These are phyloP conservation scores for Ctenicera cuprea DNA, from an alignment of 2,888 invertebrate genomes.

Conservation along the genomic window DNA sequence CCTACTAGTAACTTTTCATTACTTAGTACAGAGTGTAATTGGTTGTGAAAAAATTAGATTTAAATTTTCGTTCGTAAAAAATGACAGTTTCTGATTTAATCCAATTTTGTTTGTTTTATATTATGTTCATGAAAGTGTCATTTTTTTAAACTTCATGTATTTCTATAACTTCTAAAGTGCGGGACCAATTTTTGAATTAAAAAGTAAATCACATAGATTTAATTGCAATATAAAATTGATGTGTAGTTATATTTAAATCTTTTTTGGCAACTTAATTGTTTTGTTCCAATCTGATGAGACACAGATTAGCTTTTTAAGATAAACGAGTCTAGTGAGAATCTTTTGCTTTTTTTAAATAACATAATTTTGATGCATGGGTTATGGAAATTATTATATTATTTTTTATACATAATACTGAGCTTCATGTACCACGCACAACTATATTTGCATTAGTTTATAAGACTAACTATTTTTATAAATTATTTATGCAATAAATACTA, in stretches of 20 bases:
- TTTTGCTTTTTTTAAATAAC: conserved; percentile 40
- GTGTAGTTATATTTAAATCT: background rate
- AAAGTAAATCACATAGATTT: background rate
- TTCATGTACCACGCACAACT: conserved; percentile 31
- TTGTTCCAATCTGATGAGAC: conserved; percentile 53
- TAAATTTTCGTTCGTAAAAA: conserved; percentile 13
- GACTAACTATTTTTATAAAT: conserved; percentile 29
- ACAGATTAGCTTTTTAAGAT: conserved; percentile 29
- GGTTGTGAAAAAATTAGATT: conserved; percentile 26
- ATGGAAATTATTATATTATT: conserved; percentile 11
- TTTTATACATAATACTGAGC: conserved; percentile 25
- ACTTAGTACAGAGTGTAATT: conserved; percentile 2
- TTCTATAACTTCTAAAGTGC: background rate
- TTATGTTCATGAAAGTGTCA: background rate
- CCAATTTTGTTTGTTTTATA: background rate
- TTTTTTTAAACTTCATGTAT: background rate
- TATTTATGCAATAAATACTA: conserved; percentile 17
- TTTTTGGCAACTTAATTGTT: background rate
- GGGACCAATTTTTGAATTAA: conserved; percentile 37
- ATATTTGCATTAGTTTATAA: conserved; percentile 19
- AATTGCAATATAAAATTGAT: background rate
- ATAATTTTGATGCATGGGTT: conserved; percentile 14
- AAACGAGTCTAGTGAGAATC: background rate
- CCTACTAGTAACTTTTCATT: conserved; percentile 5
- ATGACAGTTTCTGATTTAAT: conserved; percentile 4